Conservation (phyloP, 2,888 invertebrate species). For the Monochamus alternatus region DNA sequence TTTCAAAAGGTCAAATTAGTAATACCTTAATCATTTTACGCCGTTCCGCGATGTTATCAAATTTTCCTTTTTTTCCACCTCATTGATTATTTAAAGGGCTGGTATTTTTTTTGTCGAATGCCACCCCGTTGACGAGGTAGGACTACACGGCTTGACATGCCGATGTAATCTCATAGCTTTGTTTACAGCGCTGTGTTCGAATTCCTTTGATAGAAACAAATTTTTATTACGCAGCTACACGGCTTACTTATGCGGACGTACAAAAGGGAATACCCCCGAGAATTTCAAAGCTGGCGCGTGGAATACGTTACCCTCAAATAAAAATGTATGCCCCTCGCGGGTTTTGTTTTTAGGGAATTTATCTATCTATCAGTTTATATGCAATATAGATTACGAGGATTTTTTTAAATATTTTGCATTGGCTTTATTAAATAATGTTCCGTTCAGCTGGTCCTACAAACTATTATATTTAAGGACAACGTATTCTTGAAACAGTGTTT, state of each 20-base stretch:
- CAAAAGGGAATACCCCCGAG: constrained; percentile 8
- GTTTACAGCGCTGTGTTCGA: neutral
- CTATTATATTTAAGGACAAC: too few relatives aligned
- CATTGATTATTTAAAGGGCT: too few relatives aligned
- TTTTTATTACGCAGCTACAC: constrained; percentile 18
- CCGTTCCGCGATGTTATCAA: too few relatives aligned
- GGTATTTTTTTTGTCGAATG: neutral
- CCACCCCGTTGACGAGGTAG: neutral
- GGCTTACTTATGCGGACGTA: constrained; percentile 7
- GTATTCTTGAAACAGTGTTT: too few relatives aligned
- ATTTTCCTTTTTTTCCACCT: too few relatives aligned
- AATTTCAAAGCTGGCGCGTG: constrained; percentile 18
- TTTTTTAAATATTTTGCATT: too few relatives aligned
- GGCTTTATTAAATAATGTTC: too few relatives aligned
- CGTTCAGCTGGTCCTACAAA: too few relatives aligned
- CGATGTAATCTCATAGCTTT: constrained; percentile 4
- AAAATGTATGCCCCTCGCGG: constrained; percentile 1
- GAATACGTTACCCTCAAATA: neutral
- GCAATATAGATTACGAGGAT: too few relatives aligned
- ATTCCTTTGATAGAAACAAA: constrained; percentile 20
- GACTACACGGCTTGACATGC: neutral
- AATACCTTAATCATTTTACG: too few relatives aligned
- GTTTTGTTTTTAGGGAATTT: neutral
- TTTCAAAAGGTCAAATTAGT: too few relatives aligned
- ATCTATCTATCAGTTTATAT: too few relatives aligned